These are phyloP conservation scores for Embidobia sp. DNA, from an alignment of 2,888 invertebrate species.

Conservation along the genomic window DNA sequence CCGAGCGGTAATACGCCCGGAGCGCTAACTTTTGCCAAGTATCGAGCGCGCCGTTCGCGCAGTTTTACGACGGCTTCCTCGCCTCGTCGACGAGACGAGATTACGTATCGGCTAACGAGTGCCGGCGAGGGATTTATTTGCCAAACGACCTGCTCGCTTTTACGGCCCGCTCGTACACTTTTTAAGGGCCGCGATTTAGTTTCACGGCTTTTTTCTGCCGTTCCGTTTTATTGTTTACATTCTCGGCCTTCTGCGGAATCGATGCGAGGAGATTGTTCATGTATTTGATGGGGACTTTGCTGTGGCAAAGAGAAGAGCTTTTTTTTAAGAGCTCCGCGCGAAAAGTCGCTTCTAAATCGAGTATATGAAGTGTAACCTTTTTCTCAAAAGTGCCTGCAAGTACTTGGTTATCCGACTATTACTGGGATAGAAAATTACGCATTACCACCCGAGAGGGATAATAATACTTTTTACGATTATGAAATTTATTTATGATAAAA, in stretches of 20 bases:
- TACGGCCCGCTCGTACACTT: constrained; percentile 11
- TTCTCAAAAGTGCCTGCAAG: too few relatives aligned
- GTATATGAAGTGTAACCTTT: too few relatives aligned
- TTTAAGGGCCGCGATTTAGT: constrained; percentile 13
- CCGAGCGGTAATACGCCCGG: constrained; percentile 66
- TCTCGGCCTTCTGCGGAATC: constrained; percentile 1
- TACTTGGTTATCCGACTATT: too few relatives aligned
- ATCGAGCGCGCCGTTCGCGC: constrained; percentile 57
- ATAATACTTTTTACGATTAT: too few relatives aligned
- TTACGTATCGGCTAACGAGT: constrained; percentile 55
- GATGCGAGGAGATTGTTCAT: not conserved
- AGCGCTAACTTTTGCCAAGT: constrained; percentile 68
- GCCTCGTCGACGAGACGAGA: constrained; percentile 41
- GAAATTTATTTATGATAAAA: too few relatives aligned
- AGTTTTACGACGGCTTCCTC: constrained; percentile 45
- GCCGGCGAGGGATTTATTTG: constrained; percentile 52
- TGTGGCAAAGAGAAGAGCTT: not conserved
- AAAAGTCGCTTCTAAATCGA: too few relatives aligned
- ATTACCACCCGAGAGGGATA: too few relatives aligned
- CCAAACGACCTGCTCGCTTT: constrained; percentile 31
- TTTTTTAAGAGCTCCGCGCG: too few relatives aligned
- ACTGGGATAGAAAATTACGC: too few relatives aligned
- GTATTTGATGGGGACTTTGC: not conserved
- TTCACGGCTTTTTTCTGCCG: not conserved
- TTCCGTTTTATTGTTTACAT: constrained; percentile 14